Conservation (phyloP, 1,140 invertebrate species). For the Teleopsis dalmanni region DNA sequence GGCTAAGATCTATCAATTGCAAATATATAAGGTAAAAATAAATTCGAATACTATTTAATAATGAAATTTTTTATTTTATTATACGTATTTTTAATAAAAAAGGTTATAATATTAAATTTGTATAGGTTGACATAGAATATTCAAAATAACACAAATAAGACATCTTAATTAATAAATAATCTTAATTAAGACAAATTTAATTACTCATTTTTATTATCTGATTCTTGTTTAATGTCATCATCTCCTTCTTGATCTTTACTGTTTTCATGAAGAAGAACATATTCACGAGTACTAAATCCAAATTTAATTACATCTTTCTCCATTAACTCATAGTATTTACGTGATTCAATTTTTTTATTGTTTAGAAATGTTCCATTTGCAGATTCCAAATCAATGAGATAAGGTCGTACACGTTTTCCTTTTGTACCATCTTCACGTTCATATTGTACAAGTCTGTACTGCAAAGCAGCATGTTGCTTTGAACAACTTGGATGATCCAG, state of each 20-base stretch:
- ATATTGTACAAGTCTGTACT: conserved; percentile 84
- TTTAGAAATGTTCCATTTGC: conserved; percentile 98
- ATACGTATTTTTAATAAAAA: no score
- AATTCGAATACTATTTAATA: no score
- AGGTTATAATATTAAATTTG: no score
- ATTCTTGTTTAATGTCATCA: conserved; percentile 52
- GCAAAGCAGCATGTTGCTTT: conserved; percentile 96
- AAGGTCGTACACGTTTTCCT: conserved; percentile 75
- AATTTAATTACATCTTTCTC: conserved; percentile 98
- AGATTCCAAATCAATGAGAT: conserved; percentile 95
- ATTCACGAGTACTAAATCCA: conserved; percentile 92
- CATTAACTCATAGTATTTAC: conserved; percentile 85
- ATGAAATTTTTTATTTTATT: no score
- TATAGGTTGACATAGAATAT: no score
- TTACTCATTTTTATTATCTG: conserved; percentile 18
- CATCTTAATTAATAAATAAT: no score
- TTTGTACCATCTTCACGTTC: conserved; percentile 62
- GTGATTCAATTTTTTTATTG: conserved; percentile 83
- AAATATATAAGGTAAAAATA: no score
- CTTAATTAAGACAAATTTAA: no score
- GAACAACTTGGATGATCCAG: conserved; percentile 98
- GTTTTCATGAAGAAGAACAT: conserved; percentile 91
- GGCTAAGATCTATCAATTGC: no score
- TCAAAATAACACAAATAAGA: no score
- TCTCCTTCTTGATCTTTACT: conserved; percentile 75